Conservation (phyloP, 2,797 vertebrate species). For the Gadopsis bispinosus region DNA sequence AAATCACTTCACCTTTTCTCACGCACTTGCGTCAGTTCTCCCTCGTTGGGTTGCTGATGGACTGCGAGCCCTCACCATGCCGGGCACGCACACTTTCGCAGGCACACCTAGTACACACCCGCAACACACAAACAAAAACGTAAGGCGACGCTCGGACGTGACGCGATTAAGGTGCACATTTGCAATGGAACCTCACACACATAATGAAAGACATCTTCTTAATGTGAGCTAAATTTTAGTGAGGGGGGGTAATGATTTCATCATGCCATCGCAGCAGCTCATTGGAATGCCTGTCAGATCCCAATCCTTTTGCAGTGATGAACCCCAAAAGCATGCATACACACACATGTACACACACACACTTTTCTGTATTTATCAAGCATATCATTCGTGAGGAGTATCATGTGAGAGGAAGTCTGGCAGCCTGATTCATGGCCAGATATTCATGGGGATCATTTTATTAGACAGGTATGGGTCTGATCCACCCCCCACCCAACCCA, state of each 20-base stretch:
- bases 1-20: conserved; percentile 52
- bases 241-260: conserved; percentile 66
- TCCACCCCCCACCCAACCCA: conserved; percentile 6
- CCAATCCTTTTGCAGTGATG: conserved; percentile 64
- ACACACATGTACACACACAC: conserved; percentile 1
- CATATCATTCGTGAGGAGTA: conserved; percentile 72
- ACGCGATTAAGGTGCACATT: conserved; percentile 46
- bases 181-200: conserved; percentile 14
- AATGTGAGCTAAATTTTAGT: conserved; percentile 52
- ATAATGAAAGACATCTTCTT: conserved; percentile 24
- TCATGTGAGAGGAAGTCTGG: conserved; percentile 71
- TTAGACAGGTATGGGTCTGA: conserved; percentile 60
- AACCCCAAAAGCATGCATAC: conserved; percentile 38
- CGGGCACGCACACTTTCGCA: conserved; percentile 32
- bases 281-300: conserved; percentile 78
- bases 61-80: conserved; percentile 51
- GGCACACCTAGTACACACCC: conserved; percentile 21
- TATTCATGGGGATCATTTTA: conserved; percentile 74
- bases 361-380: conserved; percentile 72
- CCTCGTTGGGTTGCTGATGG: conserved; percentile 72
- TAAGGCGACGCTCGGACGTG: not conserved
- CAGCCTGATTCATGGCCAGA: conserved; percentile 78
- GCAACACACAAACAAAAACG: conserved; percentile 12
- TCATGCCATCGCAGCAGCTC: conserved; percentile 59
- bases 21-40: conserved; percentile 61